Percentiles rank a stretch among this genome's conserved stretches.
Conservation (phyloP, 1,140 invertebrate species). For the Apolygus lucorum region DNA sequence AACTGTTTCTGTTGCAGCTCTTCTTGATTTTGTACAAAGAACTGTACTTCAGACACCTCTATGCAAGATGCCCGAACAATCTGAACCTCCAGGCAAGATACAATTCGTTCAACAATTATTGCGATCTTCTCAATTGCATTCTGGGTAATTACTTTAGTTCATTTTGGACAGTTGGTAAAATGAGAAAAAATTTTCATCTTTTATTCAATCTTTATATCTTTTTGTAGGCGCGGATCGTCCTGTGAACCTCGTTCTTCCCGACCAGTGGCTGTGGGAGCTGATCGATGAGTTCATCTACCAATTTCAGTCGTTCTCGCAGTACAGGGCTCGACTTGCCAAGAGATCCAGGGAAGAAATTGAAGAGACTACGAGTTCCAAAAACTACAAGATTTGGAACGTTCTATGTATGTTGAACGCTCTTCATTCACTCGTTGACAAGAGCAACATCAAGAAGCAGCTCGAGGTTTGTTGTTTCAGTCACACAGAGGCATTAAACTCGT, state of each 20-base stretch:
- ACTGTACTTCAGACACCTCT: constrained; percentile 94
- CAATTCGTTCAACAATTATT: constrained; percentile 97
- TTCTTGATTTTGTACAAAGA: constrained; percentile 97
- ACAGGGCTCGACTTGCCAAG: constrained; percentile 76
- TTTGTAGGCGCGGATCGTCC: constrained; percentile 71
- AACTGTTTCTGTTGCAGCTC: constrained; percentile 44
- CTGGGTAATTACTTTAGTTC: not conserved
- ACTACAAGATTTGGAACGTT: constrained; percentile 96
- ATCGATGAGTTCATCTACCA: constrained; percentile 96
- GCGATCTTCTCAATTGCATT: constrained; percentile 95
- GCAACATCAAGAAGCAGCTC: constrained; percentile 95
- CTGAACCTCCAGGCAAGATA: constrained; percentile 86
- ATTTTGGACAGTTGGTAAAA: no score
- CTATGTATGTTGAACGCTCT: constrained; percentile 96
- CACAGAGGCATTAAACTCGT: no score
- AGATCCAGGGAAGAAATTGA: constrained; percentile 77
- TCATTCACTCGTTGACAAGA: constrained; percentile 95
- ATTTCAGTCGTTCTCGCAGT: constrained; percentile 94
- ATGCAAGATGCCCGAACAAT: constrained; percentile 75
- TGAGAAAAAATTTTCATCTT: no score
- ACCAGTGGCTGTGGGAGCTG: constrained; percentile 99
- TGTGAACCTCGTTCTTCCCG: constrained; percentile 85
- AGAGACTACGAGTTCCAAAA: constrained; percentile 53
- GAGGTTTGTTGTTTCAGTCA: constrained; percentile 60
- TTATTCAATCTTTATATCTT: no score